These are phyloP conservation scores for Callorhinus ursinus DNA, from an alignment of 2,113 vertebrate species.

Conservation along the genomic window DNA sequence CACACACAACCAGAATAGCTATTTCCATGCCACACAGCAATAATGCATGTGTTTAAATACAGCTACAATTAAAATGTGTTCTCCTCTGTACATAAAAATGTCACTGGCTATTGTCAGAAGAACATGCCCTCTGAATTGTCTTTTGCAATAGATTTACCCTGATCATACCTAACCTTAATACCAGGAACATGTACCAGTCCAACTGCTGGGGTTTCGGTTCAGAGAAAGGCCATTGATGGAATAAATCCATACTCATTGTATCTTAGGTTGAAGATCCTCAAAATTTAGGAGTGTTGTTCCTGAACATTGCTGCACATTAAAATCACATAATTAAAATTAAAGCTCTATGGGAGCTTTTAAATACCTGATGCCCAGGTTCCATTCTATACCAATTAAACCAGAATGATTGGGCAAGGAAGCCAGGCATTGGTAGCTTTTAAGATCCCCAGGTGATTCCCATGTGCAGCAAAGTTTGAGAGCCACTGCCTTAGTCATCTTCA, in stretches of 20 bases:
- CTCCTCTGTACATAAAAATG: constrained; percentile 14
- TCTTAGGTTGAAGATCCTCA: background rate
- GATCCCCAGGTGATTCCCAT: background rate
- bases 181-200: background rate
- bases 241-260: background rate
- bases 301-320: background rate
- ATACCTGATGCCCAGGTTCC: background rate
- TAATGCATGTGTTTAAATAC: background rate
- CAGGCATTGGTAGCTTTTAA: background rate
- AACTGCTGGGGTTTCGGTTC: background rate
- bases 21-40: constrained; percentile 8
- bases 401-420: background rate
- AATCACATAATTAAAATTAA: background rate
- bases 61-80: constrained; percentile 36
- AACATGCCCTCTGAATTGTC: background rate
- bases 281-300: background rate
- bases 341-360: background rate
- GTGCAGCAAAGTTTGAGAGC: background rate
- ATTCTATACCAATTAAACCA: background rate
- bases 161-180: background rate
- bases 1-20: background rate
- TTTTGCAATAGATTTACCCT: background rate
- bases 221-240: background rate
- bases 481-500: background rate
- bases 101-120: background rate